A percentile compares a stretch with the other conserved stretches of the same genome.
Evolutionary conservation across 2,113 vertebrate genomes (phyloP).

Genomic region (Dasyurus viverrinus): DNA sequence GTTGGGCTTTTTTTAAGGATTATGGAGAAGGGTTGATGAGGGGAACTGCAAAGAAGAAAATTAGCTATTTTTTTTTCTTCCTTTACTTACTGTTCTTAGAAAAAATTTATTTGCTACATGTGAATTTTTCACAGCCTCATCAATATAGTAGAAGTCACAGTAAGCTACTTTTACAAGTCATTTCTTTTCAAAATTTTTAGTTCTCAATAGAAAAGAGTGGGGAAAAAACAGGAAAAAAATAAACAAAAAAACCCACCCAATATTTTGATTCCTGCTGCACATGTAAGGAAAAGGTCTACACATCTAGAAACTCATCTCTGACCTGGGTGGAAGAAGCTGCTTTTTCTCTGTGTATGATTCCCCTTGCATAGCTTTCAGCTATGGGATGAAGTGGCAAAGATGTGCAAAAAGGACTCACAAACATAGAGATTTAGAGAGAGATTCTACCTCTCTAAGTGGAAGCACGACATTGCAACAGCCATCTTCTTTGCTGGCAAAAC

Average conservation of each 20-base stretch:
- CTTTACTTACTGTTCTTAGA: neutral
- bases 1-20: neutral
- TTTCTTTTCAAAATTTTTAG: neutral
- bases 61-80: neutral
- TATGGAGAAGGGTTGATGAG: neutral
- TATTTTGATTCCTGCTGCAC: neutral
- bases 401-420: fast-evolving
- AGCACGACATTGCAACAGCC: constrained; percentile 91
- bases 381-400: neutral
- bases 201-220: neutral
- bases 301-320: neutral
- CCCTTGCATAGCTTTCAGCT: neutral
- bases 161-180: neutral
- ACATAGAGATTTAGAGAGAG: neutral
- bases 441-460: constrained; percentile 92
- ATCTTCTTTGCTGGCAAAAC: constrained; percentile 94
- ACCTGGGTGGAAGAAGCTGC: fast-evolving
- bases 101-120: constrained; percentile 9
- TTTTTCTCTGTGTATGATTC: fast-evolving
- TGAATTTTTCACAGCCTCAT: neutral
- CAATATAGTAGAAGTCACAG: neutral
- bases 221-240: neutral
- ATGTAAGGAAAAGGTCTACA: too few relatives aligned
- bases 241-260: too few relatives aligned
- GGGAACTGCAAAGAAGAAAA: neutral